A percentile compares a stretch with the other conserved stretches of the same genome.
Conservation (phyloP, 2,113 vertebrate genomes). For the Microtus montanus region DNA sequence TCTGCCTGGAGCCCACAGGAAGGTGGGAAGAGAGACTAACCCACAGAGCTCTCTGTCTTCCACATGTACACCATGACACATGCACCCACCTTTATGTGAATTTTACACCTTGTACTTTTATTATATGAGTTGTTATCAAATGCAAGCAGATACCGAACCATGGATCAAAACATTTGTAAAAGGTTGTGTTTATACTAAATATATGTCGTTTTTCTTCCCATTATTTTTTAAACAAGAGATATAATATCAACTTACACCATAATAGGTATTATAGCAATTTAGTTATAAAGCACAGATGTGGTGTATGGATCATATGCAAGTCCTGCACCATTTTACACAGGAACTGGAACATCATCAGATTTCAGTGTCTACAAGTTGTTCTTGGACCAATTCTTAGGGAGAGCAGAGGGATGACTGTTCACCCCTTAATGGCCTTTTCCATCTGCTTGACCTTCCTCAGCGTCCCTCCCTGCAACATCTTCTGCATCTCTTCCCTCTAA, state of each 20-base stretch:
- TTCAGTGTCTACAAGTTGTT: neutral
- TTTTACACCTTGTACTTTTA: neutral
- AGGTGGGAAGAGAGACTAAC: neutral
- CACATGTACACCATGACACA: neutral
- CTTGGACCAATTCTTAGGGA: neutral
- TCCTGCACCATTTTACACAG: neutral
- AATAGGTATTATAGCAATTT: neutral
- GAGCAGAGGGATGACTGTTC: neutral
- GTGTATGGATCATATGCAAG: neutral
- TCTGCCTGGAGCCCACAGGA: too few relatives aligned
- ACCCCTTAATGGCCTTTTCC: neutral
- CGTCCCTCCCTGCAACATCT: too few relatives aligned
- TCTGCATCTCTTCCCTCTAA: rapidly evolving
- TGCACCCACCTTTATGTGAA: neutral
- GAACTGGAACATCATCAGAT: neutral
- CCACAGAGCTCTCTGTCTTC: neutral
- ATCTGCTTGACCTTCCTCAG: neutral
- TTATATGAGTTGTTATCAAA: neutral
- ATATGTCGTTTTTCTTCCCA: neutral
- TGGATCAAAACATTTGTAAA: neutral
- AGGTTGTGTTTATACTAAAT: neutral
- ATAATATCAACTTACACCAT: neutral
- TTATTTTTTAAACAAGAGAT: neutral
- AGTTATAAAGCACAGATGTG: neutral
- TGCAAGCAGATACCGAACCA: neutral